Percentiles rank a stretch among this genome's conserved stretches.
Evolutionary conservation across 2,797 vertebrate species (phyloP).

Genomic region (Thalassophryne amazonica): DNA sequence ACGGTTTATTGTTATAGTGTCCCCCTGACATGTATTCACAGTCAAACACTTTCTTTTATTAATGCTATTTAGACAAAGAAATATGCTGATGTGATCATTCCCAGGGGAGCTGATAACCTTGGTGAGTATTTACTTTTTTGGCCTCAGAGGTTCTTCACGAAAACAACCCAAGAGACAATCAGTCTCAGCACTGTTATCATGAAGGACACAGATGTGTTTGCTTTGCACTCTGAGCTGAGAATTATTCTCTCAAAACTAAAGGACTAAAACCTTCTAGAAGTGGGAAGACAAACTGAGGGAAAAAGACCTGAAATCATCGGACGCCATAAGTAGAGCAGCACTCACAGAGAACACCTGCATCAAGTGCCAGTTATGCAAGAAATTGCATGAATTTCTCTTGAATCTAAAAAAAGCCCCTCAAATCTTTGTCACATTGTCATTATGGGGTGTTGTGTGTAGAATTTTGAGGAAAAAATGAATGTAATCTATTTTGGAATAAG

Average conservation of each 20-base stretch:
- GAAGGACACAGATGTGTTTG: constrained; percentile 42
- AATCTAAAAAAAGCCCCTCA: too few relatives aligned
- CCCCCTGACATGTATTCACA: background rate
- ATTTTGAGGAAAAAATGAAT: too few relatives aligned
- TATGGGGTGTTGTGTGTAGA: too few relatives aligned
- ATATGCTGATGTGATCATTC: constrained; percentile 94
- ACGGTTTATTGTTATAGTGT: background rate
- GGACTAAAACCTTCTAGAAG: constrained; percentile 13
- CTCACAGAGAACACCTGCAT: too few relatives aligned
- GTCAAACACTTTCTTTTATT: constrained; percentile 8
- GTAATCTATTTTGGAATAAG: too few relatives aligned
- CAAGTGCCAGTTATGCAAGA: too few relatives aligned
- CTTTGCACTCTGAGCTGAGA: constrained; percentile 12
- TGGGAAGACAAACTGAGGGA: constrained; percentile 11
- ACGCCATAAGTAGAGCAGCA: too few relatives aligned
- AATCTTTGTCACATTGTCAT: too few relatives aligned
- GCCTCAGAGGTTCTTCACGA: background rate
- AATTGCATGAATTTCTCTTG: too few relatives aligned
- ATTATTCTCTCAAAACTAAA: background rate
- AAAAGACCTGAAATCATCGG: too few relatives aligned
- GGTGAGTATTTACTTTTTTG: constrained; percentile 76
- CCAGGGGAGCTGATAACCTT: constrained; percentile 90
- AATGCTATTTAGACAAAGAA: constrained; percentile 87
- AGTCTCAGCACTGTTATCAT: constrained; percentile 26
- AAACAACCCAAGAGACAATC: background rate